Evolutionary conservation across 92 coral and sea anemone genomes (phyloP), one percentile per base, ranked within the genome.

Genomic region (Pocillopora meandrina): DNA sequence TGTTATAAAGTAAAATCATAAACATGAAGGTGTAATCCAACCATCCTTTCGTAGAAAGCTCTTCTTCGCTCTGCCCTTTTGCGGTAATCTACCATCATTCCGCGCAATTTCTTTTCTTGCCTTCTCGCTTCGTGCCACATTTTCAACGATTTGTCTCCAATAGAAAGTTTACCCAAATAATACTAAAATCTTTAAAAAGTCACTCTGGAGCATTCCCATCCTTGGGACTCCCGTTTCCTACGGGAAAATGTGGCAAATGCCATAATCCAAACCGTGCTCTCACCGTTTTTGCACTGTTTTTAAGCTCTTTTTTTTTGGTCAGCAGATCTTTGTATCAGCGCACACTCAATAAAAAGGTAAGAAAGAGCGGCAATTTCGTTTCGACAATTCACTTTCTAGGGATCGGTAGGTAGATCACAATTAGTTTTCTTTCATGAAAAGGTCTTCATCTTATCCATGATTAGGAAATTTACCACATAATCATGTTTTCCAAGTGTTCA

Each of bases 51-150:
- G 92, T 96, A 96, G 84, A 90, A 96, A 74, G 98, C 98, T 42
- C 98, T 81, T 69, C 99, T 84, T 75, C 99, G 85, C 68, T 96
- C 99, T 10, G 99, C 99, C 26, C 99, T 89, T 64, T 90, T 92
- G 61, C 91, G 92, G 94, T 92, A 96, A 86, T 96, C 93, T 79
- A 96, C 99, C 99, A 96, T 96, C 87, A 96, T 96, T 10, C 98
- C 98, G 19, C 99, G 87, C 72, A 96, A 74, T 71, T 96, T 96
- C 83, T 88, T 90, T 86, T 96, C 99, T 71, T 95, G 98, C 60
- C 85, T 88, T 79, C 99, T 93, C 20, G 99, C 99, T 71, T 96
- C 99, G 91, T 96, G 99, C 99, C 99, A 96, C 99, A 96, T 96
- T 13, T 34, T 69, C 6, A 0, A 58, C 5, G n/a, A 14, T n/a